Conservation (phyloP, 2,888 invertebrate genomes). For the Limulus polyphemus region DNA sequence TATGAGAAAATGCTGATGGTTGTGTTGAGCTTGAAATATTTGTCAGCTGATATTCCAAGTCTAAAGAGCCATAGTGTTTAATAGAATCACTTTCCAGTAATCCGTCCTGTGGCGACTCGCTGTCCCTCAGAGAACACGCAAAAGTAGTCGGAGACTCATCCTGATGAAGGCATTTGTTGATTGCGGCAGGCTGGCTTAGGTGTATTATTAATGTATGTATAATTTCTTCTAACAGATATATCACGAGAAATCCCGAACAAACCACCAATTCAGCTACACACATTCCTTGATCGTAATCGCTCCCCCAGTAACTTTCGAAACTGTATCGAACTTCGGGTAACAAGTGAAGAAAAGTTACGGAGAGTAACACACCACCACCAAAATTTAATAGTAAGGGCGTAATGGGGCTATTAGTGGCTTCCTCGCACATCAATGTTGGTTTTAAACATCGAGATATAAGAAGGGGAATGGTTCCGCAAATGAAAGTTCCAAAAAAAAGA, state of each 20-base stretch:
- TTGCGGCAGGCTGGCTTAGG: too few relatives aligned
- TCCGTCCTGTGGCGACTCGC: too few relatives aligned
- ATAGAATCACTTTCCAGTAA: too few relatives aligned
- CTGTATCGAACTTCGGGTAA: slow-evolving; percentile 63
- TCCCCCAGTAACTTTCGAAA: slow-evolving; percentile 38
- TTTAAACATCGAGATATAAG: neutral
- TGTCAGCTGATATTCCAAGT: too few relatives aligned
- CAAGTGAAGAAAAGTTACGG: slow-evolving; percentile 67
- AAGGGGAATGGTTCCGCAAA: slow-evolving; percentile 1
- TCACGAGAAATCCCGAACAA: slow-evolving; percentile 60
- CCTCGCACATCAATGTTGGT: too few relatives aligned
- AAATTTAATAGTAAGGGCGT: slow-evolving; percentile 45
- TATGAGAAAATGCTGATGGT: too few relatives aligned
- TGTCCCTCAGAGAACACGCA: neutral
- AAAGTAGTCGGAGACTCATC: too few relatives aligned
- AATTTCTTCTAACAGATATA: slow-evolving; percentile 63
- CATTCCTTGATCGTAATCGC: slow-evolving; percentile 37
- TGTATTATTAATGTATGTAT: slow-evolving; percentile 16
- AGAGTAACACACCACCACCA: slow-evolving; percentile 69
- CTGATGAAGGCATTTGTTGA: too few relatives aligned
- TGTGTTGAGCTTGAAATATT: too few relatives aligned
- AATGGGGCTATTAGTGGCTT: too few relatives aligned
- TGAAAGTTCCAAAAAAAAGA: slow-evolving; percentile 10
- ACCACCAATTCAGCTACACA: slow-evolving; percentile 56
- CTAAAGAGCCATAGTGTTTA: neutral